A percentile compares a stretch with the other conserved stretches of the same genome.
Conservation (phyloP, 2,797 vertebrate genomes). For the Neosalanx taihuensis region DNA sequence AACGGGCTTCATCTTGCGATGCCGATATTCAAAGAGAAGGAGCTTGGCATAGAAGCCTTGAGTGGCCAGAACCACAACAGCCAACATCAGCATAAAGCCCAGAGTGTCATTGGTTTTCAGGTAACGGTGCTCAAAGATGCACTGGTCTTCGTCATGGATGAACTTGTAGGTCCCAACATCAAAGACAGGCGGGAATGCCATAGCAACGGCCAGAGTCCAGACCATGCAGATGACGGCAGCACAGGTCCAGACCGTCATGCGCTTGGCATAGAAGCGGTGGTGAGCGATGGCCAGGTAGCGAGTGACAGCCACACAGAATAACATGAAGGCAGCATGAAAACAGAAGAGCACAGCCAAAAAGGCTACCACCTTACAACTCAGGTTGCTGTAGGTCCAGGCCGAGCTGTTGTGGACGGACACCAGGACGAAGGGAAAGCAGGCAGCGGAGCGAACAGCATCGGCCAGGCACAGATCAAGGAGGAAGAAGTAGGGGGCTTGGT, state of each 20-base stretch:
- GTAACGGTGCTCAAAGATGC: constrained; percentile 90
- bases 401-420: constrained; percentile 86
- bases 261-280: constrained; percentile 89
- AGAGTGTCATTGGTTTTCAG: constrained; percentile 91
- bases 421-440: constrained; percentile 88
- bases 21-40: constrained; percentile 85
- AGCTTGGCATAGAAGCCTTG: constrained; percentile 89
- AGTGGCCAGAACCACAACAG: constrained; percentile 85
- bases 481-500: constrained; percentile 89
- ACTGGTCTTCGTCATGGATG: constrained; percentile 88
- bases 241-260: constrained; percentile 91
- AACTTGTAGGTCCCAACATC: constrained; percentile 90
- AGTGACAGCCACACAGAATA: constrained; percentile 87
- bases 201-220: constrained; percentile 87
- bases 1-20: constrained; percentile 90
- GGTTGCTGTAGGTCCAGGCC: constrained; percentile 84
- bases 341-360: constrained; percentile 90
- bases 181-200: constrained; percentile 88
- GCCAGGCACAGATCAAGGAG: constrained; percentile 88
- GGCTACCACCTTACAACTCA: constrained; percentile 89
- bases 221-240: constrained; percentile 88
- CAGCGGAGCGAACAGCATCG: constrained; percentile 83
- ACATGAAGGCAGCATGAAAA: constrained; percentile 89
- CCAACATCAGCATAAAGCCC: constrained; percentile 91
- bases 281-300: constrained; percentile 90